Base-by-base conservation (phyloP, 2,888 invertebrate genomes). In the Mythimna vitellina region DNA sequence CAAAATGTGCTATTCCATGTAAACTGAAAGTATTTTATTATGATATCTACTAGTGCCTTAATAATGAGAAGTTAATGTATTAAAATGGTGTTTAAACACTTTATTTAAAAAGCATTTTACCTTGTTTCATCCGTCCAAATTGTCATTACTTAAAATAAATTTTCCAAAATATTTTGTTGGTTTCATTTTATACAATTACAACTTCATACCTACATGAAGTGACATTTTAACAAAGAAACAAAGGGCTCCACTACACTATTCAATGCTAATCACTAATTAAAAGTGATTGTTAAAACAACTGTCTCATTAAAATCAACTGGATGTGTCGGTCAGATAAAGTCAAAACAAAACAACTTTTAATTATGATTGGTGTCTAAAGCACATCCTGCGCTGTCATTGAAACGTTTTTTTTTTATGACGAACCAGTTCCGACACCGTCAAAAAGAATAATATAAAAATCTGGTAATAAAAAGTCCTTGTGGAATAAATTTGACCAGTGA, bases 91-190 rank as follows among this genome's bases (percentile, higher is more conserved):
- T 89, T 89, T 89, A 88, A 80, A 83, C 70, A 70, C 77, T 75
- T 70, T 72, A 74, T 74, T 81, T 81, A 76, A 73, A 82, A 81
- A 83, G 76, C 83, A 83, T 87, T 86, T 84, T 83, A 87, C 81
- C 86, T 87, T 87, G 81, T 90, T 89, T 89, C 89, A 91, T 92
- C 91, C 92, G 92, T 93, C 92, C 92, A 90, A 92, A 94, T 92
- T 95, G 92, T 93, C 92, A 93, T 92, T 93, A 93, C 89, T 91
- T 93, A 91, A 92, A 95, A 94, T 94, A 93, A 94, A 86, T 87
- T 89, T 92, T 90, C 87, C 87, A 91, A 92, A 89, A 90, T 86
- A 87, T 68, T 74, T 67, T 20, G 5, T 67, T 82, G 20, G 73
- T 83, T 88, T 89, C 14, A 84, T 88, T 88, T 74, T 25, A 25